These are phyloP conservation scores for Champsocephalus esox DNA, from an alignment of 2,797 vertebrate genomes.

Conservation along the genomic window DNA sequence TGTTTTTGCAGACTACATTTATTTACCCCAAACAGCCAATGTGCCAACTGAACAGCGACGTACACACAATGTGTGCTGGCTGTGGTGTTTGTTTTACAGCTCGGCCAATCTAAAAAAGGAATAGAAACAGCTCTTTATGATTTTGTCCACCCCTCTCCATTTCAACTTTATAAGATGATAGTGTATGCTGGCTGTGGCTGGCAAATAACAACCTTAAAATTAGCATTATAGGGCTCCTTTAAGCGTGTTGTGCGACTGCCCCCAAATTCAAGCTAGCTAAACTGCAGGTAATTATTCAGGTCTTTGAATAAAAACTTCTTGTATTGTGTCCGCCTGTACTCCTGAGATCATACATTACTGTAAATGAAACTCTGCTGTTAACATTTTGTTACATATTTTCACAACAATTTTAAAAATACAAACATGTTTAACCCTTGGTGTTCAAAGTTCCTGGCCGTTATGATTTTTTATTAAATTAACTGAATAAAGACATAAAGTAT, in stretches of 20 bases:
- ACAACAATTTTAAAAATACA: not conserved
- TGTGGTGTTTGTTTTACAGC: no score
- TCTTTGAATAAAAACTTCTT: not conserved
- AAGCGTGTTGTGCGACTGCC: not conserved
- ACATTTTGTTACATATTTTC: not conserved
- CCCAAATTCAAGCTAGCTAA: not conserved
- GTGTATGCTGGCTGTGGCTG: not conserved
- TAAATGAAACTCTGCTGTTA: not conserved
- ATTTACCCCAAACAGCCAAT: no score
- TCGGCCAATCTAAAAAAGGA: no score
- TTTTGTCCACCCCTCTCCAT: no score
- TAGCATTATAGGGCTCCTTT: no score
- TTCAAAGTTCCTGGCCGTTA: no score
- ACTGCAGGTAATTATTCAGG: not conserved
- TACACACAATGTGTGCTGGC: no score
- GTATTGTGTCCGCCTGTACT: not conserved
- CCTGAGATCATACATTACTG: not conserved
- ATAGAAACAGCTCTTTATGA: no score
- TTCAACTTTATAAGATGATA: not conserved
- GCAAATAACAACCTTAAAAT: no score
- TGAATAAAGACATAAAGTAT: not conserved
- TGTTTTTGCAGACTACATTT: no score
- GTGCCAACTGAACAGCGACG: no score
- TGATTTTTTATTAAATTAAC: not conserved
- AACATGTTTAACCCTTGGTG: no score